A percentile compares a stretch with the other conserved stretches of the same genome.
Evolutionary conservation across 2,888 invertebrate genomes (phyloP).

Genomic region (Ramazzottius varieornatus): DNA sequence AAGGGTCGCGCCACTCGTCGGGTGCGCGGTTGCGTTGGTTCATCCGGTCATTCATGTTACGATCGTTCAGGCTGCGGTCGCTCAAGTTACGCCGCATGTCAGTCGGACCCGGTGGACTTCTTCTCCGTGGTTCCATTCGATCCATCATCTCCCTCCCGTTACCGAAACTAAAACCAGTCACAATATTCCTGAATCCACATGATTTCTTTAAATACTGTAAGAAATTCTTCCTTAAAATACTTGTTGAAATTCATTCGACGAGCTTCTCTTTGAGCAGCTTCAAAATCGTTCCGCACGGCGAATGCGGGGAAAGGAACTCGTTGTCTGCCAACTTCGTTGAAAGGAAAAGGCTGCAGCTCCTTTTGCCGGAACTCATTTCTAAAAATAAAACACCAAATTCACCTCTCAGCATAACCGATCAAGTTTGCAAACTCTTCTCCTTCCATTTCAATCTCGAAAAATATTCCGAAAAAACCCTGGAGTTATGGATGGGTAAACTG

Average conservation of each 20-base stretch:
- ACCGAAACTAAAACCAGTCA: neutral
- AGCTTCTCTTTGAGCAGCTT: neutral
- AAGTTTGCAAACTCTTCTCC: no score
- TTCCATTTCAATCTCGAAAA: no score
- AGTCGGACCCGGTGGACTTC: neutral
- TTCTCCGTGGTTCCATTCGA: no score
- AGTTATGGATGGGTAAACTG: no score
- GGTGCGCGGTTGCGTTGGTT: neutral
- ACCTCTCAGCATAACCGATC: no score
- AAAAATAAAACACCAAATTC: neutral
- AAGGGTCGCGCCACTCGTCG: conserved; percentile 22
- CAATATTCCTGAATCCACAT: no score
- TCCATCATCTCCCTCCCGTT: no score
- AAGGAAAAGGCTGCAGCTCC: neutral
- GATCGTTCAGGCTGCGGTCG: neutral
- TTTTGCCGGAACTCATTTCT: neutral
- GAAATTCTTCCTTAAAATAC: neutral
- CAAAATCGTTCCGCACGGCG: neutral
- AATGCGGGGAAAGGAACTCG: neutral
- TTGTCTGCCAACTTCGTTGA: no score
- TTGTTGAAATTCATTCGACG: neutral
- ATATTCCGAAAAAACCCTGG: no score
- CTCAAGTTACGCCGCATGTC: neutral
- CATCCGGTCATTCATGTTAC: neutral
- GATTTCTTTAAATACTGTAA: neutral